Percentiles rank a stretch among this genome's conserved stretches.
Conservation (phyloP, 2,888 invertebrate species). For the Epistrophe eligans region DNA sequence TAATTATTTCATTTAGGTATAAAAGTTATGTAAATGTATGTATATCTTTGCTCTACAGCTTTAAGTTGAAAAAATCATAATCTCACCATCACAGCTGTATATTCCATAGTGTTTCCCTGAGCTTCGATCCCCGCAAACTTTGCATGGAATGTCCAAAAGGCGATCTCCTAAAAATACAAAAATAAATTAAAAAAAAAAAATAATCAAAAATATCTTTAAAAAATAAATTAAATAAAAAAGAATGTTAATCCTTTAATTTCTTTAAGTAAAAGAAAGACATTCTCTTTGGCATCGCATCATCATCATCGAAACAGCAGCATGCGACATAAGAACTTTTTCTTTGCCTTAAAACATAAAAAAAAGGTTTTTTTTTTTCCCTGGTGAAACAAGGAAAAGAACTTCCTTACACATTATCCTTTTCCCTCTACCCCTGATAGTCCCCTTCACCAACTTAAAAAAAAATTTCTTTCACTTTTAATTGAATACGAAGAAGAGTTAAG, state of each 20-base stretch:
- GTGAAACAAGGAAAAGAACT: conserved; percentile 50
- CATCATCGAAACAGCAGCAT: neutral
- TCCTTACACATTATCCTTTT: conserved; percentile 9
- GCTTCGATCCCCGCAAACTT: conserved; percentile 99
- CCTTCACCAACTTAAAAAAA: conserved; percentile 33
- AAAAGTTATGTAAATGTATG: no score
- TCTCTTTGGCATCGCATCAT: neutral
- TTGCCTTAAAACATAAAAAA: conserved; percentile 44
- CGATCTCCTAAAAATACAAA: conserved; percentile 91
- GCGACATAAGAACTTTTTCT: conserved; percentile 62
- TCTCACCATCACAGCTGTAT: conserved; percentile 99
- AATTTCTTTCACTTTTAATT: conserved; percentile 68
- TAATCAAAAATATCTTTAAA: neutral
- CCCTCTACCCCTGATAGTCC: neutral
- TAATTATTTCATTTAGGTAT: no score
- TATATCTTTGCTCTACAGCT: no score
- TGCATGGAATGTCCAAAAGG: conserved; percentile 98
- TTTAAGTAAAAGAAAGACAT: conserved; percentile 45
- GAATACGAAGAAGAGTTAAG: conserved; percentile 74
- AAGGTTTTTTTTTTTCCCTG: neutral
- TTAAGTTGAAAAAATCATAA: no score
- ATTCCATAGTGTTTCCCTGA: conserved; percentile 99
- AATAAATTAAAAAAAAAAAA: neutral
- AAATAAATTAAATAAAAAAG: conserved; percentile 13
- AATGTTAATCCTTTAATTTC: conserved; percentile 62